Evolutionary conservation across 1,140 invertebrate genomes (phyloP), one percentile per base, ranked within the genome.

Genomic region (Diabrotica undecimpunctata): DNA sequence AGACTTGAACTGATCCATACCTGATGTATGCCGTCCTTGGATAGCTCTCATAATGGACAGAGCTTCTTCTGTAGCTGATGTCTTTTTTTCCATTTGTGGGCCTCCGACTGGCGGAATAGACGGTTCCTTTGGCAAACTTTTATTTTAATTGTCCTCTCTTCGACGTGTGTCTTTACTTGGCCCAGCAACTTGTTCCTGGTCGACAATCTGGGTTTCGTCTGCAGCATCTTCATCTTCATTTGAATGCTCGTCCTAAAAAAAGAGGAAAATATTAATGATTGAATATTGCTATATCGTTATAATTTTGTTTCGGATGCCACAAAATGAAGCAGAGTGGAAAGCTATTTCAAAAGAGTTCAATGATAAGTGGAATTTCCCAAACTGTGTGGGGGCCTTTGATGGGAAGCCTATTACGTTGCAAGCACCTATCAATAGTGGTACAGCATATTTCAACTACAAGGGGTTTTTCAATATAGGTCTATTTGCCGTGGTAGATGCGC

Each of bases 371-470:
- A n/a, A n/a, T n/a, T n/a, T n/a, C n/a, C n/a, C n/a, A n/a, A n/a
- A n/a, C n/a, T n/a, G n/a, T n/a, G n/a, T n/a, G n/a, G n/a, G n/a
- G n/a, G n/a, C n/a, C n/a, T n/a, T n/a, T n/a, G n/a, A n/a, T n/a
- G n/a, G n/a, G n/a, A n/a, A n/a, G n/a, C n/a, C n/a, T 68, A 75
- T 67, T 39, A 67, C 39, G 9, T 11, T 12, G n/a, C 62, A 76
- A 70, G 64, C 58, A 5, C 81, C 82, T 50, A 6, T 51, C 12
- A 67, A 77, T 41, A 76, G 74, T 67, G 82, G 83, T 54, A 70
- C 73, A 7, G 64, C 74, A 10, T 85, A 75, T 77, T 81, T 74
- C 46, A 85, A 85, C 69, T 83, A 84, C 64, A 85, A 84, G 64
- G 68, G 73, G 14, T 77, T 66, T 60, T 81, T 79, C 71, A 82